A percentile compares a stretch with the other conserved stretches of the same genome.
These are phyloP conservation scores for Montipora foliosa DNA, from an alignment of 64 coral and sea anemone species.

Conservation along the genomic window DNA sequence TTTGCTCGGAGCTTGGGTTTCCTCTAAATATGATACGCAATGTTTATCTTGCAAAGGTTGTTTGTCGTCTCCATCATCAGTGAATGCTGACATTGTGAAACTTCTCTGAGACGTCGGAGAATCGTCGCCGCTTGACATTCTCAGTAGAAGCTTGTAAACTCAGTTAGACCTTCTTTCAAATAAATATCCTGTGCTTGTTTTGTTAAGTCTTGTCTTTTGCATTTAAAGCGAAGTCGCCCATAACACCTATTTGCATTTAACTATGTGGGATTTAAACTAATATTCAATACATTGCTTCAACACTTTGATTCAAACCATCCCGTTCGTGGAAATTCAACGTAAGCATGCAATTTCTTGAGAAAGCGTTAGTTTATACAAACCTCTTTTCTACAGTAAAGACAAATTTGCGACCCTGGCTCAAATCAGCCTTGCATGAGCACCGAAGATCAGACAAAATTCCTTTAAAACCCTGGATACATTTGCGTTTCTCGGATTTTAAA, in stretches of 20 bases:
- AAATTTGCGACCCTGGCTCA: no score
- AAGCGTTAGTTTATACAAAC: no score
- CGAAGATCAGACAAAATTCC: no score
- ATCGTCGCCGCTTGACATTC: conserved; percentile 7
- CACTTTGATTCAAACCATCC: background rate
- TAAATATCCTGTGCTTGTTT: no score
- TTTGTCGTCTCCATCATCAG: conserved; percentile 17
- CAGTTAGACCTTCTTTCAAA: background rate
- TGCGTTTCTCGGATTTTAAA: background rate
- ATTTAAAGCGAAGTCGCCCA: background rate
- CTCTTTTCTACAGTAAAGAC: no score
- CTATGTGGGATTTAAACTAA: background rate
- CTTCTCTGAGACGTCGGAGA: conserved; percentile 33
- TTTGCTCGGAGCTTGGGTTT: conserved; percentile 20
- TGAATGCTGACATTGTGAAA: conserved; percentile 26
- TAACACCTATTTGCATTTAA: no score
- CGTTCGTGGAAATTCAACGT: background rate
- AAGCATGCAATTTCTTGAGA: background rate
- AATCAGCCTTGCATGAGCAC: no score
- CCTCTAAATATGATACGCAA: conserved; percentile 70
- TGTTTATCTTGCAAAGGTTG: conserved; percentile 28
- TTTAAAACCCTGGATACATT: background rate
- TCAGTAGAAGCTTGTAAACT: no score
- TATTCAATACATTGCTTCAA: background rate
- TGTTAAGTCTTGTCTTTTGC: background rate